Percentiles rank a stretch among this genome's conserved stretches.
Conservation (phyloP, 1,140 invertebrate species). For the Heterodera carotae region DNA sequence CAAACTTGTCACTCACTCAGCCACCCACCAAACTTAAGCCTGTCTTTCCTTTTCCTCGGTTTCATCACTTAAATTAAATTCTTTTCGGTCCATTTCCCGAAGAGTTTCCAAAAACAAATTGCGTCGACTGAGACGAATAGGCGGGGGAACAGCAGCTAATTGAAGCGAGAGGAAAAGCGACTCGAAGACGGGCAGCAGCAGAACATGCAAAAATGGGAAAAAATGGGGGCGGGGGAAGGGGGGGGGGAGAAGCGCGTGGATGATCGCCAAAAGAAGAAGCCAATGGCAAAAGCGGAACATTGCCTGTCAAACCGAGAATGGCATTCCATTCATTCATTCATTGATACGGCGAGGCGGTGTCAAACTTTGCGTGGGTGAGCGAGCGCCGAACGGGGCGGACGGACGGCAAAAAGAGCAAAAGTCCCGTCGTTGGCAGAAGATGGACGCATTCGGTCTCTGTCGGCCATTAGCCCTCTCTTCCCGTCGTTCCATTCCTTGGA, state of each 20-base stretch:
- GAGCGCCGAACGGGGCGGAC: no score
- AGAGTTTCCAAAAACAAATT: conserved; percentile 10
- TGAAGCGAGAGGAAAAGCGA: neutral
- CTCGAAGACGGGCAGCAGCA: no score
- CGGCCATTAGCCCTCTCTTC: neutral
- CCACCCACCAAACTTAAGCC: neutral
- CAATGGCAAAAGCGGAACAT: no score
- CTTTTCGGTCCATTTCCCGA: neutral
- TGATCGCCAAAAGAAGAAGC: no score
- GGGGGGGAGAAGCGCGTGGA: neutral
- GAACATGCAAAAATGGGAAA: no score
- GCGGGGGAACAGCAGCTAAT: neutral
- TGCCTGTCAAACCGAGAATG: no score
- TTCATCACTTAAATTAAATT: conserved; percentile 16
- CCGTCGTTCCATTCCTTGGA: neutral
- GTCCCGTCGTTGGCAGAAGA: no score
- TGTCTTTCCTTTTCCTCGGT: neutral
- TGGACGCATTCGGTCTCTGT: neutral
- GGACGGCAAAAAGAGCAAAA: no score
- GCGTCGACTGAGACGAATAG: neutral
- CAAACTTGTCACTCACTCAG: conserved; percentile 8
- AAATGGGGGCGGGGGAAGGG: no score
- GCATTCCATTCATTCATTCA: no score
- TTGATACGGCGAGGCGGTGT: no score
- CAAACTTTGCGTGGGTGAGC: no score